Conservation (phyloP, 2,888 invertebrate species). For the Drosophila parthenogenetica region DNA sequence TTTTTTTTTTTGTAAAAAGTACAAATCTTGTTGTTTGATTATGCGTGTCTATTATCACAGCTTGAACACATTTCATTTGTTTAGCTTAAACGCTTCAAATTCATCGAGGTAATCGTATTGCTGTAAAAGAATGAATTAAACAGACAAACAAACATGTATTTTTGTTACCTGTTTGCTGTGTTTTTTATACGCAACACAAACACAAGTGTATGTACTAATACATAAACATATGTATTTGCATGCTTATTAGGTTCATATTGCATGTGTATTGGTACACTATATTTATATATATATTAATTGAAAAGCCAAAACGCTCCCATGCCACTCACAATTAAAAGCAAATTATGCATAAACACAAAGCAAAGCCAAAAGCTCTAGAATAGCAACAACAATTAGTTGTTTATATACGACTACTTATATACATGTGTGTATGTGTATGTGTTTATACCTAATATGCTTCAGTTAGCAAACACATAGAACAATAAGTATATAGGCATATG, state of each 20-base stretch:
- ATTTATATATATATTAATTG: constrained; percentile 35
- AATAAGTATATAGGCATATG: constrained; percentile 14
- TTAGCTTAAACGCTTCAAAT: neutral
- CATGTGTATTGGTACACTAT: constrained; percentile 1
- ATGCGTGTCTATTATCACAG: too few relatives aligned
- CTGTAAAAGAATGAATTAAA: neutral
- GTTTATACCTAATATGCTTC: constrained; percentile 47
- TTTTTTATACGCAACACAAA: neutral
- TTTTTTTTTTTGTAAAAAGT: too few relatives aligned
- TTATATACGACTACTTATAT: constrained; percentile 19
- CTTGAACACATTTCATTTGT: neutral
- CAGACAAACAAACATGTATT: neutral
- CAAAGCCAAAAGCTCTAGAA: constrained; percentile 5
- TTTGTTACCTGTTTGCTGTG: constrained; percentile 1
- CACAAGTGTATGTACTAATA: constrained; percentile 2
- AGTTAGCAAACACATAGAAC: constrained; percentile 29
- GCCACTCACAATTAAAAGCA: constrained; percentile 54
- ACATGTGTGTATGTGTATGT: neutral
- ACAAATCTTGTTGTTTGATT: neutral
- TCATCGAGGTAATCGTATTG: neutral
- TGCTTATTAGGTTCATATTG: too few relatives aligned
- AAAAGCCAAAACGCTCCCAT: constrained; percentile 53
- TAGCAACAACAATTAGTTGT: constrained; percentile 36
- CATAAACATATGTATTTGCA: too few relatives aligned
- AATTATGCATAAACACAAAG: constrained; percentile 51